phyloP scores from a whole-genome alignment of 1,140 invertebrate genomes.

The Ericerus pela region DNA sequence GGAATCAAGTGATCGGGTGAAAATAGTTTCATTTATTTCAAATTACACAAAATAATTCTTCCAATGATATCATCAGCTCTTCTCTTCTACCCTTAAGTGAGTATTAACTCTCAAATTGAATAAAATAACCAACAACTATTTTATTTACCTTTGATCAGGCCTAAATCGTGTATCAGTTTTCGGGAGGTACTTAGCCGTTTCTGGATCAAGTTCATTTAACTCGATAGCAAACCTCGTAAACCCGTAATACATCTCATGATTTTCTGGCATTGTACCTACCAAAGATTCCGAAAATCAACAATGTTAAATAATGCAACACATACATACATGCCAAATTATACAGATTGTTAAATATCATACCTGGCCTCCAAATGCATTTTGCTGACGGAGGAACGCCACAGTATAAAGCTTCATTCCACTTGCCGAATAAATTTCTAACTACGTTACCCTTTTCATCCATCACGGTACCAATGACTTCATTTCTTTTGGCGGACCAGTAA shows the following conservation, averaged over 20 bases:
- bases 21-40: too few species aligned
- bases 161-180: constrained; percentile 55
- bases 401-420: constrained; percentile 69
- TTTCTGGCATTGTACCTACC: constrained; percentile 55
- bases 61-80: too few species aligned
- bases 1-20: too few species aligned
- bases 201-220: constrained; percentile 59
- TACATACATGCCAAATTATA: too few species aligned
- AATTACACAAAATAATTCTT: too few species aligned
- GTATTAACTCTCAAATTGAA: too few species aligned
- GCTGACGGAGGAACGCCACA: constrained; percentile 54
- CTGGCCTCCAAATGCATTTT: constrained; percentile 57
- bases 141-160: constrained; percentile 28
- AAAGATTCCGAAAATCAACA: constrained; percentile 3
- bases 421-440: constrained; percentile 51
- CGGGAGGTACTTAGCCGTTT: constrained; percentile 45
- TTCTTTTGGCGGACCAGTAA: constrained; percentile 60
- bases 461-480: constrained; percentile 55
- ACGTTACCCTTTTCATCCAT: constrained; percentile 40
- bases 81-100: too few species aligned
- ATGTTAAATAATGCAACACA: too few species aligned
- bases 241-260: constrained; percentile 67
- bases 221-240: constrained; percentile 75
- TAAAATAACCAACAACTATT: too few species aligned
- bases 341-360: constrained; percentile 16